Base-by-base conservation (phyloP, 2,113 vertebrate genomes). In the Pterocles gutturalis region DNA sequence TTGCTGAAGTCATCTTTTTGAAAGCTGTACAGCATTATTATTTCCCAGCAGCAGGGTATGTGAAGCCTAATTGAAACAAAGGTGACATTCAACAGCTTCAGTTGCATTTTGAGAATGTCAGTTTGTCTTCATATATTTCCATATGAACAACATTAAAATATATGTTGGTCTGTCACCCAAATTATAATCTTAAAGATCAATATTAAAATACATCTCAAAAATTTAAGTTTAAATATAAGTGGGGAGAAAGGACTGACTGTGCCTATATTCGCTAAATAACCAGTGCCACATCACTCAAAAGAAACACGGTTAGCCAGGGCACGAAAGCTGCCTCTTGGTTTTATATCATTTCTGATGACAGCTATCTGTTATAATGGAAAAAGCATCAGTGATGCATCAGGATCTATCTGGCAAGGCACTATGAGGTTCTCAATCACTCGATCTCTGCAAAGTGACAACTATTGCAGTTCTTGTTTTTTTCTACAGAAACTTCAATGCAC, bases 11-110 rank as follows among this genome's bases (percentile, higher is more conserved):
- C 11, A 91, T 51, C 45, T 90, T 49, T 92, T 89, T 81, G 75
- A 95, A 93, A 94, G 67, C 49, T 90, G 92, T 93, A 78, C 22
- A 66, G 48, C 15, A 55, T 51, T 76, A 82, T 83, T 95, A 72
- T 81, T 95, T 95, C 57, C 13, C 49, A 89, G 58, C 34, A 95
- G n/a, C 46, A 73, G 58, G 13, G 7, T 90, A 83, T 65, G 57
- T n/a, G 76, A 90, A 87, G n/a, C 24, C 36, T 91, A 87, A 95
- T 49, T 94, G 81, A 97, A 92, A 96, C 73, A 94, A 95, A 82
- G 41, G 45, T 83, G 70, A 58, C 29, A 62, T 83, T 61, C 72
- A 97, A 79, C 69, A 84, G 31, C 22, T 87, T 94, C 66, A 69
- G 25, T 43, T 82, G 25, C 77, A 51, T 95, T 91, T 97, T 84